Base-by-base conservation (phyloP, 1,140 invertebrate species). In the Drosophila virilis region DNA sequence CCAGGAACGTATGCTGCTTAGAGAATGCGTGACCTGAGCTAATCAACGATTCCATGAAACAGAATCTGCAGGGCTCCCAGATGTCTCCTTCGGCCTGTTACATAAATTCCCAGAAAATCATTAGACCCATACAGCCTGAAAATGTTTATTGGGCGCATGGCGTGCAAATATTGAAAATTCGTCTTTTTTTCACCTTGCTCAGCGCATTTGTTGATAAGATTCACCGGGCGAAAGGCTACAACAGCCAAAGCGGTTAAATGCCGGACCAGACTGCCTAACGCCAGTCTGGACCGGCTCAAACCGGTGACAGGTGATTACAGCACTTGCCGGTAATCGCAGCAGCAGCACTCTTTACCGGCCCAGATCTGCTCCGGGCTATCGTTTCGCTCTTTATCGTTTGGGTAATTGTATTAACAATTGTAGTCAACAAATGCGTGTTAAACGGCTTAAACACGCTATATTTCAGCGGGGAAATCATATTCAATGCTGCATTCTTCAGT, bases 21-120 rank as follows among this genome's bases (percentile, higher is more conserved):
- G 99, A 99, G 93, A 99, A 99, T 94, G 98, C 99, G 33, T 99
- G 98, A 93, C 95, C 96, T 32, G 98, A n/a, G n/a, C n/a, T n/a
- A n/a, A n/a, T n/a, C n/a, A n/a, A n/a, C n/a, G n/a, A n/a, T n/a
- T n/a, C n/a, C n/a, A n/a, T 99, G 93, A 98, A 99, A 78, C 98
- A 99, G 93, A 97, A 98, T 73, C 93, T 99, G 58, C 96, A 97
- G 5, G 22, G 4, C 4, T 28, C 22, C 22, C 3, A 2, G 22
- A 22, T 22, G 22, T 28, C 22, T 28, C 22, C 22, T 28, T 4
- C 22, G 3, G 22, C 22, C 22, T 28, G 22, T 28, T 4, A 5
- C 22, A 28, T 28, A 28, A 4, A 28, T 28, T 6, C 4, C 22
- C 3, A 28, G 4, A 28, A 28, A 28, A 28, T 5, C 4, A 28